A percentile compares a stretch with the other conserved stretches of the same genome.
Conservation (phyloP, 2,797 vertebrate species). For the Heliangelus exortis region DNA sequence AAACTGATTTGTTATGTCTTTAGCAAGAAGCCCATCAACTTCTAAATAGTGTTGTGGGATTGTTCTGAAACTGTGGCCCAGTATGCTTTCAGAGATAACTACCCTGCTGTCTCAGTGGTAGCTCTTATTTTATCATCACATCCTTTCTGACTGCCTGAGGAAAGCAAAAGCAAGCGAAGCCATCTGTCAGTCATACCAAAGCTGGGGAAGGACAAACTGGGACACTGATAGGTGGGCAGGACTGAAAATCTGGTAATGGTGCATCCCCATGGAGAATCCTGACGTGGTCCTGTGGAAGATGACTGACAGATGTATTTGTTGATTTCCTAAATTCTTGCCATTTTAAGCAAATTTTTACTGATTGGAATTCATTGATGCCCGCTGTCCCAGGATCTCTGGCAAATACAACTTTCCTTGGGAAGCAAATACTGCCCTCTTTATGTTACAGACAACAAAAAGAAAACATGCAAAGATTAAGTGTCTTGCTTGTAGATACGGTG, state of each 20-base stretch:
- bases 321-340: not conserved
- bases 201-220: not conserved
- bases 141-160: conserved; percentile 14
- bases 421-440: not conserved
- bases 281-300: not conserved
- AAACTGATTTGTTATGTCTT: conserved; percentile 62
- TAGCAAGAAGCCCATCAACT: conserved; percentile 58
- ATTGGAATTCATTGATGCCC: not conserved
- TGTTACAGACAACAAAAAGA: not conserved
- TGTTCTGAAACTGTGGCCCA: conserved; percentile 5
- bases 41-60: conserved; percentile 62
- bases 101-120: conserved; percentile 2
- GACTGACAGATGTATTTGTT: not conserved
- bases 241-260: not conserved
- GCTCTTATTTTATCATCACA: conserved; percentile 54
- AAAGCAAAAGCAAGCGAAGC: not conserved
- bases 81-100: conserved; percentile 51
- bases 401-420: not conserved
- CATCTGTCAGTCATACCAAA: not conserved
- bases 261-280: not conserved
- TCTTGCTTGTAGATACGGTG: not conserved
- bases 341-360: not conserved
- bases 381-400: not conserved
- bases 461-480: not conserved
- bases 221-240: accelerated